Conservation (phyloP, 2,113 vertebrate species). For the Laticauda colubrina region DNA sequence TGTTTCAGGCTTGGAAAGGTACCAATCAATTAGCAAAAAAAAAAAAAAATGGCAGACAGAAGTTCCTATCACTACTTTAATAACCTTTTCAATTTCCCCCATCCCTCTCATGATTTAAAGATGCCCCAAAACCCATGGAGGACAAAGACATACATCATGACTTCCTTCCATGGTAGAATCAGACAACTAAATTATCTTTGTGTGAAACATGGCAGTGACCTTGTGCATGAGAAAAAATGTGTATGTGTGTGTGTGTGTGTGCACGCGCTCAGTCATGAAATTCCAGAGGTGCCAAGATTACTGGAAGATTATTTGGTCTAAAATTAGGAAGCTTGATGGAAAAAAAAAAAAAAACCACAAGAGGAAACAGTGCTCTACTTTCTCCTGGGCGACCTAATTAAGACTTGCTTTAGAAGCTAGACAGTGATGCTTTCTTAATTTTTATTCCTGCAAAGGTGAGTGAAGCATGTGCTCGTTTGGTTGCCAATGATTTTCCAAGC, state of each 20-base stretch:
- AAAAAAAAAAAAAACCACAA: conserved; percentile 44
- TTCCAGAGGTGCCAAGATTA: conserved; percentile 47
- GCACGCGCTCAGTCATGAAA: conserved; percentile 54
- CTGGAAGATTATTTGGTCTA: conserved; percentile 48
- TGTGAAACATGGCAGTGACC: conserved; percentile 18
- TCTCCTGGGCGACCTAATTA: conserved; percentile 62
- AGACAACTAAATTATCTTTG: conserved; percentile 30
- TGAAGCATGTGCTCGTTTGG: not conserved
- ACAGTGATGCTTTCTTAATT: conserved; percentile 16
- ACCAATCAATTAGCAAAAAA: not conserved
- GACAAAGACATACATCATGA: conserved; percentile 12
- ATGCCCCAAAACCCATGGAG: conserved; percentile 10
- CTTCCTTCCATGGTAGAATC: not conserved
- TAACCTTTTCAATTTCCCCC: not conserved
- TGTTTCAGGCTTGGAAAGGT: not conserved
- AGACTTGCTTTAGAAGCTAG: conserved; percentile 58
- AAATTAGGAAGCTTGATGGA: conserved; percentile 54
- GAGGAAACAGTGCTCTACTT: conserved; percentile 60
- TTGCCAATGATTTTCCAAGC: not conserved
- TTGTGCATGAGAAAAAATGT: conserved; percentile 13
- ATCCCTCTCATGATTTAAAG: not conserved
- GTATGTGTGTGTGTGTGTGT: no score
- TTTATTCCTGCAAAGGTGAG: conserved; percentile 14
- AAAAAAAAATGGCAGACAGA: not conserved
- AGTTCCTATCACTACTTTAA: not conserved